A percentile compares a stretch with the other conserved stretches of the same genome.
These are phyloP conservation scores for Diachasmimorpha longicaudata DNA, from an alignment of 1,140 invertebrate genomes.

Conservation along the genomic window DNA sequence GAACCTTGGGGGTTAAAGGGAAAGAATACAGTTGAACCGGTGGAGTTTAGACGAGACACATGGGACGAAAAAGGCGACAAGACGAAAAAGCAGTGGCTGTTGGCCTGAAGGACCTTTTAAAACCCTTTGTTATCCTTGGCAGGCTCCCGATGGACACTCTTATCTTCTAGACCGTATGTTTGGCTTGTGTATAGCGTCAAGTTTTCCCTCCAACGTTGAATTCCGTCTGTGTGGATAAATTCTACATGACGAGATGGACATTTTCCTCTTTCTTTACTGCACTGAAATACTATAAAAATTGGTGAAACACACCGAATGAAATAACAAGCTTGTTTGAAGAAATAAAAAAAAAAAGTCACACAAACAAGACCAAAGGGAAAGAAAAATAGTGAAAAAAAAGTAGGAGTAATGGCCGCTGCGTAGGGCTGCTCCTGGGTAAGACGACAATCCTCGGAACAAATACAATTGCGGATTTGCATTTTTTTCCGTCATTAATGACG, in stretches of 20 bases:
- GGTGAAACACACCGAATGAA: conserved; percentile 16
- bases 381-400: conserved; percentile 6
- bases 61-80: background rate
- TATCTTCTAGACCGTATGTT: conserved; percentile 37
- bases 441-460: conserved; percentile 33
- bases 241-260: background rate
- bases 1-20: background rate
- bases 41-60: conserved; percentile 6
- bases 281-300: background rate
- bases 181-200: conserved; percentile 36
- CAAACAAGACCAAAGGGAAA: conserved; percentile 9
- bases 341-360: too few relatives aligned
- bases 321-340: conserved; percentile 26
- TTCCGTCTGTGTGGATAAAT: background rate
- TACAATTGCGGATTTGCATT: conserved; percentile 26
- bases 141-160: conserved; percentile 46
- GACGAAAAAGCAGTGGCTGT: background rate
- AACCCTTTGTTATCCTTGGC: conserved; percentile 49
- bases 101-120: conserved; percentile 41
- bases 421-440: conserved; percentile 24
- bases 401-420: background rate
- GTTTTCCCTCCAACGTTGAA: background rate
- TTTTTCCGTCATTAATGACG: conserved; percentile 20
- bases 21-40: background rate
- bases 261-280: background rate